Percentiles rank a stretch among this genome's conserved stretches.
These are phyloP conservation scores for Vultur gryphus DNA, from an alignment of 2,797 vertebrate species.

Conservation along the genomic window DNA sequence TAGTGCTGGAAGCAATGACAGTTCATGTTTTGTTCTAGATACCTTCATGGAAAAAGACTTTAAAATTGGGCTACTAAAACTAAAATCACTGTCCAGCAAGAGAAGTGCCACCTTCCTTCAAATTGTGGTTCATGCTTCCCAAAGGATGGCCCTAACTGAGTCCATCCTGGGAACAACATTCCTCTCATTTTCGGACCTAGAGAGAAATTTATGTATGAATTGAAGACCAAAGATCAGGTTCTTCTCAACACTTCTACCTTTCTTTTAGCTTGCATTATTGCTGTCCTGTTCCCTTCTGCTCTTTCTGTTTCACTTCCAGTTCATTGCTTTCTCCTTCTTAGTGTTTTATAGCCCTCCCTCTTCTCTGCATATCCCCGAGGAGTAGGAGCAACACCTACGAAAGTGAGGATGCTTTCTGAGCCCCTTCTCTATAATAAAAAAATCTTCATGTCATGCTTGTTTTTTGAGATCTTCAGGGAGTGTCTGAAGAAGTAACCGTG, in stretches of 20 bases:
- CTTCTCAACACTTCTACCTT: not conserved
- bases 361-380: not conserved
- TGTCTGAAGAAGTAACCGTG: not conserved
- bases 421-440: not conserved
- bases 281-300: not conserved
- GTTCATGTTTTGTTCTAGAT: not conserved
- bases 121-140: not conserved
- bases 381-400: not conserved
- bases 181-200: not conserved
- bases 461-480: not conserved
- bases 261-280: not conserved
- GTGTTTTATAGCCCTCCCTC: not conserved
- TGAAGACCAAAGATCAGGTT: not conserved
- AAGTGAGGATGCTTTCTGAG: not conserved
- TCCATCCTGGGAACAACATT: not conserved
- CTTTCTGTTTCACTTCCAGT: not conserved
- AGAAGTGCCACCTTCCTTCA: not conserved
- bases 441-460: not conserved
- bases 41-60: not conserved
- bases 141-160: not conserved
- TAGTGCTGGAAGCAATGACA: not conserved
- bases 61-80: not conserved
- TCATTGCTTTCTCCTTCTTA: not conserved
- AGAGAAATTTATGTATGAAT: not conserved
- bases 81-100: not conserved